Evolutionary conservation across 2,888 invertebrate genomes (phyloP), one percentile per base, ranked within the genome.

Genomic region (Chloroclystis v-ata): DNA sequence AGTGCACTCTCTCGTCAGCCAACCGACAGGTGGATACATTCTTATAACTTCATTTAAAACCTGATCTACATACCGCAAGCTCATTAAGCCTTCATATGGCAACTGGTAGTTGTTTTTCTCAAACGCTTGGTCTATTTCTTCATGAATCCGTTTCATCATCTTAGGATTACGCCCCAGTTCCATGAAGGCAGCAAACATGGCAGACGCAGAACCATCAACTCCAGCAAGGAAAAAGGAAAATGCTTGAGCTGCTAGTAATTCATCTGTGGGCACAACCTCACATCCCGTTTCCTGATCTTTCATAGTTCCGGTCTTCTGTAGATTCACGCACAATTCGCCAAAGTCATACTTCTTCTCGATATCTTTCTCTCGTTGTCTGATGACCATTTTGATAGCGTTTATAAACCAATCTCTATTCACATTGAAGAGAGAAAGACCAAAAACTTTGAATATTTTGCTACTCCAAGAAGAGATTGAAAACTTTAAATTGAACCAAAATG

Each of bases 191-290:
- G 61, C 65, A 43, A 70, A 73, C 46, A 84, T 67, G 1, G 68
- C 62, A 3, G 71, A 64, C 0, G 83, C 78, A 1, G 75, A 68
- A 1, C 83, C 78, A 30, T 84, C 83, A 1, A 78, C 77, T 0
- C 85, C 86, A 20, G 82, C 85, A 66, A 57, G 40, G 28, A 77
- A 80, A 54, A 81, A 82, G 54, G 84, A 75, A 43, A 83, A 78
- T 0, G 72, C 75, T 55, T 83, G 80, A 4, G 79, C 76, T 3
- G 76, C 72, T 13, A 81, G 43, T 4, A 75, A 24, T 39, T 75
- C 79, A 40, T 78, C 79, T 0, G 80, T 77, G 0, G 83, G 74
- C 26, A 75, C 63, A 37, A 82, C 30, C 20, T 69, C 67, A 2
- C 63, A 62, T 0, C 74, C 76, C 0, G 74, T 70, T 0, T 69